Percentiles rank a stretch among this genome's conserved stretches.
phyloP scores from a whole-genome alignment of 2,797 vertebrate genomes.

The Liasis olivaceus region DNA sequence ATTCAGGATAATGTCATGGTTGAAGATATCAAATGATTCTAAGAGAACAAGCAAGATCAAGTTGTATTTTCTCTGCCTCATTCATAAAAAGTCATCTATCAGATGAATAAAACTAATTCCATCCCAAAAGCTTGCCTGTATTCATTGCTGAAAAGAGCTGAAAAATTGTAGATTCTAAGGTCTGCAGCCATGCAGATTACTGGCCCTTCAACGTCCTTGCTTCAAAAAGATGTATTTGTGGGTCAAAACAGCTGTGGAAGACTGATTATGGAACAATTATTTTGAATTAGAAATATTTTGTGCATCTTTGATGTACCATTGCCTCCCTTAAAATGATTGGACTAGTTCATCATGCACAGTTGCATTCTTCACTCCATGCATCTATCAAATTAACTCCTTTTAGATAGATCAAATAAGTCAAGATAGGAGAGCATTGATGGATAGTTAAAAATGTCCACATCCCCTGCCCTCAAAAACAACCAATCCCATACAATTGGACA shows the following conservation, averaged over 20 bases:
- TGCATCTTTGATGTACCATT: neutral
- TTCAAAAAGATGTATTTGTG: neutral
- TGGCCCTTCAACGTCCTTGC: neutral
- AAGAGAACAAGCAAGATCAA: neutral
- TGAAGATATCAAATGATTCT: neutral
- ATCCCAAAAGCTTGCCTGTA: neutral
- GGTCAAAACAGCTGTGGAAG: neutral
- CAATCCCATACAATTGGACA: neutral
- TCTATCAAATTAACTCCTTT: neutral
- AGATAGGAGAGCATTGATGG: neutral
- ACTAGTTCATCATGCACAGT: neutral
- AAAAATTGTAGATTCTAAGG: neutral
- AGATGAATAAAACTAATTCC: neutral
- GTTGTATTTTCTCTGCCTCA: neutral
- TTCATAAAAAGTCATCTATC: neutral
- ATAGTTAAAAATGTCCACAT: neutral
- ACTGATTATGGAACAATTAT: no score
- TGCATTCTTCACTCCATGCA: neutral
- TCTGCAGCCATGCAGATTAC: neutral
- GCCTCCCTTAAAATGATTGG: neutral
- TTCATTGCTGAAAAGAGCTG: neutral
- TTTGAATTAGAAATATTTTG: neutral
- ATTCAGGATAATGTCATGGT: neutral
- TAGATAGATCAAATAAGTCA: neutral
- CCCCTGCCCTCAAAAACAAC: neutral